Conservation (phyloP, 2,113 vertebrate species). For the Dissostichus mawsoni region DNA sequence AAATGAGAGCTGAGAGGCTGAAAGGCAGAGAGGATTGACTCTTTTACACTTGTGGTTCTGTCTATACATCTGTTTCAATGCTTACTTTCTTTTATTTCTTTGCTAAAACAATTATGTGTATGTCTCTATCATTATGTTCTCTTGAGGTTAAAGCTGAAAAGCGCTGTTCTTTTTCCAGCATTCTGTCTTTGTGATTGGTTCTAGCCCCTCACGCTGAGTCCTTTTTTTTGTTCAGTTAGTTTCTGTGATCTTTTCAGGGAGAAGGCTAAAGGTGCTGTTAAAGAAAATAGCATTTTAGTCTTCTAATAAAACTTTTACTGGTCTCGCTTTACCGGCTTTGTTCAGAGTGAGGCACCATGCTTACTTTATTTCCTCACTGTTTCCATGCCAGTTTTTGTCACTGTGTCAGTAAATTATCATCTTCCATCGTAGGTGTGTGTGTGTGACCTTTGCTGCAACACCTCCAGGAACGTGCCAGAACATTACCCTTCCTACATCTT, state of each 20-base stretch:
- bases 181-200: too few relatives aligned
- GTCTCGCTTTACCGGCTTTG: too few relatives aligned
- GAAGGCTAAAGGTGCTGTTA: too few relatives aligned
- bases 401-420: neutral
- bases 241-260: too few relatives aligned
- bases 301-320: too few relatives aligned
- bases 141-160: neutral
- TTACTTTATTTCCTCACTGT: too few relatives aligned
- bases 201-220: too few relatives aligned
- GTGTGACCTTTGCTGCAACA: neutral
- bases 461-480: neutral
- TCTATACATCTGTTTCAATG: neutral
- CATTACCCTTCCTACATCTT: neutral
- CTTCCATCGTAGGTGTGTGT: neutral
- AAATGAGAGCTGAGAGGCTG: neutral
- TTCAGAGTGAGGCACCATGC: too few relatives aligned
- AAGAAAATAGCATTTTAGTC: too few relatives aligned
- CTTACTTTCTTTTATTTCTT: neutral
- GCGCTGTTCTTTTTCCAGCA: neutral
- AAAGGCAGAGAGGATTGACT: neutral
- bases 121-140: neutral
- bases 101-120: neutral
- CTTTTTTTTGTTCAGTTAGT: neutral
- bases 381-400: too few relatives aligned
- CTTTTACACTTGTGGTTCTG: too few relatives aligned